Percentiles rank a stretch among this genome's conserved stretches.
phyloP scores from a whole-genome alignment of 2,888 invertebrate species.

The Diadegma fenestrale region DNA sequence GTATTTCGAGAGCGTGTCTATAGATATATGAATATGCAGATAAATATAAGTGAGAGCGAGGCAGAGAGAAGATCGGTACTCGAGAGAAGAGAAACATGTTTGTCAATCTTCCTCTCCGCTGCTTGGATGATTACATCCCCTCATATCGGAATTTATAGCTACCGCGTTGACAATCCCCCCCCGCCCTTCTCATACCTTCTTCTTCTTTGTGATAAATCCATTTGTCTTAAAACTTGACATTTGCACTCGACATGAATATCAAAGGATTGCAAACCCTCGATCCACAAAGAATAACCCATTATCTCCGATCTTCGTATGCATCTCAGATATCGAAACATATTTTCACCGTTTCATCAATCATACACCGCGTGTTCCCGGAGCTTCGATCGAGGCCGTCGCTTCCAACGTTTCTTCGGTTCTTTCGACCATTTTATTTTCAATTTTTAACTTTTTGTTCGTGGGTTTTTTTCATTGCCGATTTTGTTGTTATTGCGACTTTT shows the following conservation, averaged over 20 bases:
- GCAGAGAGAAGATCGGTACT: conserved; percentile 31
- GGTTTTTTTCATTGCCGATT: not conserved
- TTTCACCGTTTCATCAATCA: not conserved
- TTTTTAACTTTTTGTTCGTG: not conserved
- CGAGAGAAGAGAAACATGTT: conserved; percentile 65
- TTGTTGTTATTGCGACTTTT: too few relatives aligned
- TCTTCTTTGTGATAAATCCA: conserved; percentile 51
- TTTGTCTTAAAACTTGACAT: conserved; percentile 54
- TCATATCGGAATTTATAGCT: conserved; percentile 37
- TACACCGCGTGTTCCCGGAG: not conserved
- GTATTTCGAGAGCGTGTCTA: not conserved
- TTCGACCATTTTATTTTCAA: not conserved
- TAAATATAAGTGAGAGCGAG: conserved; percentile 1
- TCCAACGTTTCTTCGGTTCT: not conserved
- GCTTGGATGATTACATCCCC: conserved; percentile 55
- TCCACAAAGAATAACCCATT: not conserved
- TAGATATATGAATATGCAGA: conserved; percentile 12
- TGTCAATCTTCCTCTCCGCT: conserved; percentile 58
- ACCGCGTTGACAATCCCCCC: not conserved
- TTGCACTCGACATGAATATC: conserved; percentile 48
- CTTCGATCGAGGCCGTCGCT: not conserved
- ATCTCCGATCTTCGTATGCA: not conserved
- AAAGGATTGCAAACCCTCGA: not conserved
- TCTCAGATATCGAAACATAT: not conserved
- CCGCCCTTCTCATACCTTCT: not conserved